A percentile compares a stretch with the other conserved stretches of the same genome.
phyloP scores from a whole-genome alignment of 2,797 vertebrate genomes.

The Sebastes taczanowskii region DNA sequence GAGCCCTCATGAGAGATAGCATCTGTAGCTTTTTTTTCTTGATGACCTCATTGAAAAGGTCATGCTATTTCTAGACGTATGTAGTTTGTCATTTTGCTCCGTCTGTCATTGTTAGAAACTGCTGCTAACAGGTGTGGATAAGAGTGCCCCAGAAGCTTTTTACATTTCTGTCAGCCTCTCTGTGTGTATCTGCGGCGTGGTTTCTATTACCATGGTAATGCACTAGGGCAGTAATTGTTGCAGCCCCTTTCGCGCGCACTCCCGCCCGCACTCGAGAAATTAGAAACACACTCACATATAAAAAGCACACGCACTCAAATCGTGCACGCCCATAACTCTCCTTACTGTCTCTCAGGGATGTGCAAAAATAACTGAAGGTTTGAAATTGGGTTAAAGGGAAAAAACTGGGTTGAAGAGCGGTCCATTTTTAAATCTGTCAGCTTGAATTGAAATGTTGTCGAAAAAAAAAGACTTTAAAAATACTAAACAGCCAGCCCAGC shows the following conservation, averaged over 20 bases:
- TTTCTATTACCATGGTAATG: slow-evolving; percentile 61
- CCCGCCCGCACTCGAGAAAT: slow-evolving; percentile 52
- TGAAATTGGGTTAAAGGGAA: slow-evolving; percentile 69
- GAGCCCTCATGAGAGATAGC: slow-evolving; percentile 6
- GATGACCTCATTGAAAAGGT: slow-evolving; percentile 31
- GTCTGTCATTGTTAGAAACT: slow-evolving; percentile 42
- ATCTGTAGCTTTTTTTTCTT: background rate
- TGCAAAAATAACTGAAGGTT: slow-evolving; percentile 74
- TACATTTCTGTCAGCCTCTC: slow-evolving; percentile 32
- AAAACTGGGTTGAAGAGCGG: slow-evolving; percentile 72
- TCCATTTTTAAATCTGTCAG: slow-evolving; percentile 67
- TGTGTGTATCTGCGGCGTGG: slow-evolving; percentile 24
- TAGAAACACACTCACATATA: slow-evolving; percentile 46
- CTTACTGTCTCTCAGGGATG: slow-evolving; percentile 63
- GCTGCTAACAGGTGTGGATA: slow-evolving; percentile 57
- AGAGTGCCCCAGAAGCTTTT: slow-evolving; percentile 50
- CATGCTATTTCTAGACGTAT: slow-evolving; percentile 7
- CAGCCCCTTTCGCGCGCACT: slow-evolving; percentile 28
- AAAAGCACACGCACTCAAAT: slow-evolving; percentile 17
- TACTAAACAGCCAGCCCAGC: slow-evolving; percentile 12
- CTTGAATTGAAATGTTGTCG: slow-evolving; percentile 51
- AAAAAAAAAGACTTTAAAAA: slow-evolving; percentile 31
- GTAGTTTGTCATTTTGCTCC: slow-evolving; percentile 38
- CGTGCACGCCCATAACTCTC: slow-evolving; percentile 42
- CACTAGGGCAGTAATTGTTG: slow-evolving; percentile 65